Evolutionary conservation across 2,888 invertebrate genomes (phyloP).

Genomic region (Colostygia pectinataria): DNA sequence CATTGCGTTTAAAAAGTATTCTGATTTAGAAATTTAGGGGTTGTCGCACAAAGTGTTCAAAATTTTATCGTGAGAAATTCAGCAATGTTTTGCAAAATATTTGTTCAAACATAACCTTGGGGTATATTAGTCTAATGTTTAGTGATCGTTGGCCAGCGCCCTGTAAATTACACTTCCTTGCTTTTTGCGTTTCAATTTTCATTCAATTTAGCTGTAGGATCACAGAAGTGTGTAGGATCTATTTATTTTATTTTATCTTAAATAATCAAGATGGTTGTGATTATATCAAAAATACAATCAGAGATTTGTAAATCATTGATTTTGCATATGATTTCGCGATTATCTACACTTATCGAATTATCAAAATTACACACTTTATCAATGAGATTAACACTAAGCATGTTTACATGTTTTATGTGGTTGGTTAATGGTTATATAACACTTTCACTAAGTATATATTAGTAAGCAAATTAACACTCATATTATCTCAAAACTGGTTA

Average conservation of each 20-base stretch:
- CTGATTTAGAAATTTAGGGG: conserved; percentile 12
- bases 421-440: conserved; percentile 26
- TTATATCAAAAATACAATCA: neutral
- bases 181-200: conserved; percentile 1
- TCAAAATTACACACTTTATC: conserved; percentile 2
- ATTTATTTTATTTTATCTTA: too few species aligned
- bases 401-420: too few species aligned
- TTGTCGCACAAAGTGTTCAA: neutral
- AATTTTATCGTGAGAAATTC: neutral
- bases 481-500: conserved; percentile 18
- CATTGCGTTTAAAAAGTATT: conserved; percentile 37
- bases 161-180: conserved; percentile 25
- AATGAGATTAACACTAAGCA: neutral
- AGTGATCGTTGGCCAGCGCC: conserved; percentile 45
- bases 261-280: neutral
- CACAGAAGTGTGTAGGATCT: too few species aligned
- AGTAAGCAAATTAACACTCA: conserved; percentile 19
- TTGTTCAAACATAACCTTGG: conserved; percentile 45
- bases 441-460: conserved; percentile 29
- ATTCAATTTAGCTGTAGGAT: neutral
- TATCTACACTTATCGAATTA: neutral
- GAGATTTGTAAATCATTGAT: neutral
- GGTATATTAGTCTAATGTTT: conserved; percentile 37
- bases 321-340: neutral
- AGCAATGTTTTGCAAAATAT: conserved; percentile 14